phyloP scores from a whole-genome alignment of 2,888 invertebrate species.

The Syrista parreyssii region DNA sequence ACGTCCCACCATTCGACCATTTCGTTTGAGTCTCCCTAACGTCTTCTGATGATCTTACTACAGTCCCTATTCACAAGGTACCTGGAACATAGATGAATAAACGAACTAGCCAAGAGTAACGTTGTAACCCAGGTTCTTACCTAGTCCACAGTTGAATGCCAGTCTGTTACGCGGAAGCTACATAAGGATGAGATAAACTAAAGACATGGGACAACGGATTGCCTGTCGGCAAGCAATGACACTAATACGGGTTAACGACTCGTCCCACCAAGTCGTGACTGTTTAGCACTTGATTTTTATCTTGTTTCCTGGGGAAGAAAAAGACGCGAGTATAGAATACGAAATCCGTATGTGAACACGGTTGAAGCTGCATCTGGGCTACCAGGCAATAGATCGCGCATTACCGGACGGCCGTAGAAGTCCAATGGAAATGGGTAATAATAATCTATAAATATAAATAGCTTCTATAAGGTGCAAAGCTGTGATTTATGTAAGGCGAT shows the following conservation, averaged over 20 bases:
- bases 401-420: neutral
- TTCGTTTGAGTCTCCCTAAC: neutral
- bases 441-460: neutral
- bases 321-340: neutral
- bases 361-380: neutral
- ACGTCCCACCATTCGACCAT: neutral
- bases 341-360: neutral
- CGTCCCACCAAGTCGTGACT: slow-evolving; percentile 23
- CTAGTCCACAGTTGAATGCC: slow-evolving; percentile 38
- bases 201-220: slow-evolving; percentile 45
- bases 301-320: neutral
- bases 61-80: neutral
- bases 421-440: neutral
- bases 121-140: slow-evolving; percentile 37
- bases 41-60: neutral
- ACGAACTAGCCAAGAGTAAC: slow-evolving; percentile 20
- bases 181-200: slow-evolving; percentile 34
- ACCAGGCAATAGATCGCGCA: neutral
- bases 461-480: neutral
- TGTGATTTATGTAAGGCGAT: slow-evolving; percentile 9
- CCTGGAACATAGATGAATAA: neutral
- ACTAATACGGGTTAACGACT: slow-evolving; percentile 44
- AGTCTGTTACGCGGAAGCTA: slow-evolving; percentile 51
- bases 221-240: slow-evolving; percentile 47
- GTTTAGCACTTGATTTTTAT: neutral